Conservation (phyloP, 2,888 invertebrate species). For the Thecocarcelia acutangulata region DNA sequence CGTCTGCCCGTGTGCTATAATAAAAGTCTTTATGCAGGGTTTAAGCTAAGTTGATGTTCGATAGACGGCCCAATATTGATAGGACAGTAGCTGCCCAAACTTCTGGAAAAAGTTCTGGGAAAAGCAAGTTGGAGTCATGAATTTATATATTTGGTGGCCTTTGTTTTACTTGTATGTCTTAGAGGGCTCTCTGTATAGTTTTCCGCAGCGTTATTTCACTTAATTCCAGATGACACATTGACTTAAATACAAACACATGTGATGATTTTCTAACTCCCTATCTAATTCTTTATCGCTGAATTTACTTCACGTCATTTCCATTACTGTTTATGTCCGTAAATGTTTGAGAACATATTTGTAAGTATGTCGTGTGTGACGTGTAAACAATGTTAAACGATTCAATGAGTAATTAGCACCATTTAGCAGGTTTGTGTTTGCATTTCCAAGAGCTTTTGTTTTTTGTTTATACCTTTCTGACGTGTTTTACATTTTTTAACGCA, state of each 20-base stretch:
- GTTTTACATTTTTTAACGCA: constrained; percentile 28
- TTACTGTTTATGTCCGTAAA: constrained; percentile 20
- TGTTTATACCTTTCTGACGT: constrained; percentile 57
- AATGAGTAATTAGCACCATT: constrained; percentile 70
- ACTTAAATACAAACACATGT: constrained; percentile 61
- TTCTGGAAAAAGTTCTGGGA: too few species aligned
- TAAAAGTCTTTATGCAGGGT: too few species aligned
- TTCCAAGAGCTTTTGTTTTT: constrained; percentile 45
- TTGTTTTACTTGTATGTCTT: too few species aligned
- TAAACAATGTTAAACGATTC: constrained; percentile 63
- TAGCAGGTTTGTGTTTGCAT: constrained; percentile 52
- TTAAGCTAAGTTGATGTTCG: too few species aligned
- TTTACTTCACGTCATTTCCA: constrained; percentile 42
- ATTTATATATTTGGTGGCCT: too few species aligned
- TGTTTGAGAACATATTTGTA: neutral
- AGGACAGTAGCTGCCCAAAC: too few species aligned
- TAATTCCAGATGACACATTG: constrained; percentile 63
- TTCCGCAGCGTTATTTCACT: neutral
- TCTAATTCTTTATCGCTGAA: constrained; percentile 19
- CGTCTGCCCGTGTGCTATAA: too few species aligned
- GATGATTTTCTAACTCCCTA: constrained; percentile 5
- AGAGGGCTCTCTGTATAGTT: too few species aligned
- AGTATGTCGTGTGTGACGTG: constrained; percentile 9
- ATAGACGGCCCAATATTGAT: too few species aligned
- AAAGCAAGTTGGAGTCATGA: too few species aligned